Evolutionary conservation across 2,888 invertebrate genomes (phyloP).

Genomic region (Crematogaster levior): DNA sequence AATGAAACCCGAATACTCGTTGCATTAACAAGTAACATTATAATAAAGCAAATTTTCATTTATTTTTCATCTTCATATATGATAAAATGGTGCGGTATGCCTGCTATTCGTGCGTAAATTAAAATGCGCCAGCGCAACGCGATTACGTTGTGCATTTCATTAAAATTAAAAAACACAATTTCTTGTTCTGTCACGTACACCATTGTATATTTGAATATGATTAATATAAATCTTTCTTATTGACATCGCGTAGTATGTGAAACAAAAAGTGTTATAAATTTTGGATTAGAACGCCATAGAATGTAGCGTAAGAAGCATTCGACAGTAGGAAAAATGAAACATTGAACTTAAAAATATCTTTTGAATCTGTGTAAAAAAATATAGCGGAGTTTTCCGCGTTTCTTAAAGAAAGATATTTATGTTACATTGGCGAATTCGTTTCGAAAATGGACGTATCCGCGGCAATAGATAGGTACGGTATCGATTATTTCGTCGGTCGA

Average conservation of each 20-base stretch:
- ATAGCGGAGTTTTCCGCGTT: neutral
- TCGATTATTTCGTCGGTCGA: neutral
- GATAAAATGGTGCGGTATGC: constrained; percentile 21
- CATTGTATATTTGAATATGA: constrained; percentile 14
- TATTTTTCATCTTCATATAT: constrained; percentile 45
- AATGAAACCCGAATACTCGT: constrained; percentile 6
- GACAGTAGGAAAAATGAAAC: neutral
- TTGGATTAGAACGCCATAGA: neutral
- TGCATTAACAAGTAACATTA: constrained; percentile 34
- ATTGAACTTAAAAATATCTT: neutral
- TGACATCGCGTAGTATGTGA: neutral
- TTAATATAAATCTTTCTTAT: constrained; percentile 5
- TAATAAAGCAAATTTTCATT: constrained; percentile 34
- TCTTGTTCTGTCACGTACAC: constrained; percentile 33
- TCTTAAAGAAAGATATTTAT: neutral
- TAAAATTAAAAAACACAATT: constrained; percentile 41
- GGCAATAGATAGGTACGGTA: neutral
- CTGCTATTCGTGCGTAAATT: constrained; percentile 30
- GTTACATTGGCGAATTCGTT: constrained; percentile 2
- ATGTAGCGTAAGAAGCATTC: too few relatives aligned
- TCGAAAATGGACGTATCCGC: neutral
- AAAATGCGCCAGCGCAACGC: constrained; percentile 26
- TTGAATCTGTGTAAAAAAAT: neutral
- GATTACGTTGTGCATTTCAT: constrained; percentile 35
- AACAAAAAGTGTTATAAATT: constrained; percentile 11